Conservation (phyloP, 2,113 vertebrate species). For the Pelmatolapia mariae region DNA sequence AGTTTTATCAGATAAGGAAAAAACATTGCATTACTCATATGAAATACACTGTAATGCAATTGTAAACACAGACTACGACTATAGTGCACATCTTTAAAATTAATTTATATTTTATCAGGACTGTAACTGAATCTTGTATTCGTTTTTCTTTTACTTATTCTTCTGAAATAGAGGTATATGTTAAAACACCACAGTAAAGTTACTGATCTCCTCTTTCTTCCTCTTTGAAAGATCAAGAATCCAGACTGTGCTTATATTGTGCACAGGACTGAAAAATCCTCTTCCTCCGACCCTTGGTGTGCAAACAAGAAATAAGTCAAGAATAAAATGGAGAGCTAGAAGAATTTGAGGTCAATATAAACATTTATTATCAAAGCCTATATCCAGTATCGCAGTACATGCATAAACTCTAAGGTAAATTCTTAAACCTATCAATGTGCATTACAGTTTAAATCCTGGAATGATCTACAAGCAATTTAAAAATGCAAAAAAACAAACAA, state of each 20-base stretch:
- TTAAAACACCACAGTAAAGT: neutral
- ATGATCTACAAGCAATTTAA: neutral
- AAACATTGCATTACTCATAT: neutral
- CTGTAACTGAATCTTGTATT: neutral
- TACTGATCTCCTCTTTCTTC: neutral
- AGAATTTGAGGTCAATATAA: neutral
- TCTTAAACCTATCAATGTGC: neutral
- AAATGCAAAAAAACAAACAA: neutral
- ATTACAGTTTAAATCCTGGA: neutral
- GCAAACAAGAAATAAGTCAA: neutral
- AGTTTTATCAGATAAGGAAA: neutral
- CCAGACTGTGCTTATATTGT: neutral
- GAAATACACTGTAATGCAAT: neutral
- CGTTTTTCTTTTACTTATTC: neutral
- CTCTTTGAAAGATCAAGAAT: neutral
- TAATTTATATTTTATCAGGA: neutral
- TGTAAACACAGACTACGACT: neutral
- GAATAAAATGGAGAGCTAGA: neutral
- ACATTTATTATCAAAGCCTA: neutral
- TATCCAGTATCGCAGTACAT: neutral
- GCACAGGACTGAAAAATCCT: neutral
- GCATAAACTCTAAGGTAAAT: neutral
- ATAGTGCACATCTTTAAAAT: neutral
- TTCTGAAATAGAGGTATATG: neutral
- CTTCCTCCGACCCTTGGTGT: neutral